Evolutionary conservation across 2,888 invertebrate species (phyloP), one percentile per base, ranked within the genome.

Genomic region (Mythimna vitellina): DNA sequence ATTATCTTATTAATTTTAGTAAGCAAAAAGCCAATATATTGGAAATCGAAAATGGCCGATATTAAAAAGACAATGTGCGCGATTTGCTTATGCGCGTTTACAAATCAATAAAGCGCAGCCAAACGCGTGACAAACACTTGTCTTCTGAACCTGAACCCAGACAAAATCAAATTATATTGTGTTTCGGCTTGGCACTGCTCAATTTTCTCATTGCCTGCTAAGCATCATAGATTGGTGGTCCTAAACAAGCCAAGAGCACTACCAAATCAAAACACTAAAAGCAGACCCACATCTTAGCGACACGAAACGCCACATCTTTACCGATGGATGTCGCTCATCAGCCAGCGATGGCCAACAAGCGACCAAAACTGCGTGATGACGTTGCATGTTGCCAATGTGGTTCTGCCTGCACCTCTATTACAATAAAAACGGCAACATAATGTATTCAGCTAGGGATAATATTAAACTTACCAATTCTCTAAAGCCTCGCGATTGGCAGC

Each of bases 401-500:
- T 25, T 66, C 51, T 75, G 54, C 63, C 64, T 46, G 29, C n/a
- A n/a, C 20, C 25, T 64, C 29, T 64, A 80, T 70, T 62, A 67
- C 38, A 73, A 61, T 65, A 63, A 32, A 73, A 73, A 80, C 70
- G 66, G 80, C 73, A 77, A 77, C 69, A 80, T 58, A 77, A 77
- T 70, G 49, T 62, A 77, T 80, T 77, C 70, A 80, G 73, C 77
- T 46, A 80, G 80, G 64, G 61, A 80, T 80, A 68, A 73, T 65
- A 67, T 80, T 61, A 70, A 58, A 80, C 80, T 80, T 77, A 80
- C 80, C 80, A 77, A 32, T 80, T 80, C 35, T 73, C 80, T 80
- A 80, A 80, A 80, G 80, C 80, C 70, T 80, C 80, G 42, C 80
- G 77, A 69, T 77, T 80, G 73, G 80, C 80, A 73, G 80, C 80